Base-by-base conservation (phyloP, 2,888 invertebrate species). In the Trisateles emortualis region DNA sequence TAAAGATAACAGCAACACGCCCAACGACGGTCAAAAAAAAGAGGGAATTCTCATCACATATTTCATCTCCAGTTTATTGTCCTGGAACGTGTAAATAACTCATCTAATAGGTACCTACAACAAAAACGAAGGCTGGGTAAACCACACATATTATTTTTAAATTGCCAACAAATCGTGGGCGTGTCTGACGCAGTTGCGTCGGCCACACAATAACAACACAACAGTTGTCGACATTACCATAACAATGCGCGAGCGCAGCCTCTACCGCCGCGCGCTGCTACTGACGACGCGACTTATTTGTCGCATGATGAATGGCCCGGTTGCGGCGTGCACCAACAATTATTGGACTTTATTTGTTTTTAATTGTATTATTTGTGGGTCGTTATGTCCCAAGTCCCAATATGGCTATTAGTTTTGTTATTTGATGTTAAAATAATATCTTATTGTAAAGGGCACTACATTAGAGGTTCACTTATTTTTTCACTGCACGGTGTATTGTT, bases 101-200 rank as follows among this genome's bases (percentile, higher is more conserved):
- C n/a, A n/a, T n/a, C n/a, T n/a, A n/a, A n/a, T n/a, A n/a, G n/a
- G n/a, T n/a, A n/a, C n/a, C n/a, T n/a, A n/a, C n/a, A n/a, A n/a
- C n/a, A n/a, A n/a, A n/a, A n/a, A n/a, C n/a, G n/a, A n/a, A n/a
- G n/a, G n/a, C n/a, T n/a, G n/a, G n/a, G n/a, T n/a, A n/a, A n/a
- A n/a, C n/a, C n/a, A n/a, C n/a, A n/a, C n/a, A 17, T 9, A 46
- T 46, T 29, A 29, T 38, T 39, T 13, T 10, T 24, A 9, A 26
- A 8, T 36, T 10, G 19, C 8, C 39, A 17, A 40, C 39, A 40
- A 39, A 16, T 19, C 2, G 81, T 59, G 65, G 82, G 81, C 78
- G 82, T 79, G 76, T 68, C 74, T 38, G 54, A 45, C 55, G 52
- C 65, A 64, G 69, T 70, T 46, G 54, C 61, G 54, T 51, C 51